Conservation (phyloP, 2,113 vertebrate species). For the Crotophaga sulcirostris region DNA sequence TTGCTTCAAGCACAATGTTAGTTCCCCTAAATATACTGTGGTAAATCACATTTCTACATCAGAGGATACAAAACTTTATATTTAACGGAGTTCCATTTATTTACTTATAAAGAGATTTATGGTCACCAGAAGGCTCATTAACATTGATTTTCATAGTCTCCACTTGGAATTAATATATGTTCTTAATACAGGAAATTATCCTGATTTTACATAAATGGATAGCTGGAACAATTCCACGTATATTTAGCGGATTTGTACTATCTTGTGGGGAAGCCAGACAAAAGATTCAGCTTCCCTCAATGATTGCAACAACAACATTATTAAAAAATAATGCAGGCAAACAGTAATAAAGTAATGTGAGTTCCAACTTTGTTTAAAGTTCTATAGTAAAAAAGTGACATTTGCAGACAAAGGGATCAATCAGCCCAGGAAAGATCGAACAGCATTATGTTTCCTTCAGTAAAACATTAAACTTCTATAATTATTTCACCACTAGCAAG, state of each 20-base stretch:
- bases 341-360: background rate
- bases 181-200: constrained; percentile 40
- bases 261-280: background rate
- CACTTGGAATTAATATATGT: constrained; percentile 27
- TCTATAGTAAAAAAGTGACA: background rate
- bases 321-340: background rate
- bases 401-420: background rate
- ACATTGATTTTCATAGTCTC: constrained; percentile 59
- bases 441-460: background rate
- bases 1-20: background rate
- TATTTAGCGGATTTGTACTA: constrained; percentile 16
- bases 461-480: background rate
- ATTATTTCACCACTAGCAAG: background rate
- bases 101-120: constrained; percentile 56
- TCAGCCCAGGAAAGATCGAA: background rate
- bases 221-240: constrained; percentile 12
- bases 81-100: constrained; percentile 57
- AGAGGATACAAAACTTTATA: constrained; percentile 22
- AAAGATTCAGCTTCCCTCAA: background rate
- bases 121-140: constrained; percentile 35
- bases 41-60: constrained; percentile 21
- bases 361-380: background rate
- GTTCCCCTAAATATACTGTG: background rate
- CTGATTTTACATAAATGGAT: constrained; percentile 4
- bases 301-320: background rate